phyloP scores from a whole-genome alignment of 2,113 vertebrate species.

The Pipa parva region DNA sequence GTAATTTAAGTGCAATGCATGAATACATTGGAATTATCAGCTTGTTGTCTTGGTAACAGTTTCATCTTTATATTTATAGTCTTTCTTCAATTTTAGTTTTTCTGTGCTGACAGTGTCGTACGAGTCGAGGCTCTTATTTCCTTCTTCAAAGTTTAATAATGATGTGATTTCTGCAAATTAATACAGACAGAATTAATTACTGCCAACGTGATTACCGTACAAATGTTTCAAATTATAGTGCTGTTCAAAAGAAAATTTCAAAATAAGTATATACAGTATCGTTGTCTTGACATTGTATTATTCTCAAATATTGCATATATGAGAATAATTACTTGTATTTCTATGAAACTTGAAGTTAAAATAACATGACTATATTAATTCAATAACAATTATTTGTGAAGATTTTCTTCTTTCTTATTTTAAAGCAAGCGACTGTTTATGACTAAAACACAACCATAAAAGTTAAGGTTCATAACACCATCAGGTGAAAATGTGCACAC shows the following conservation, averaged over 20 bases:
- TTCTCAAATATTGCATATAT: background rate
- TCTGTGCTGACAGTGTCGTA: slow-evolving; percentile 23
- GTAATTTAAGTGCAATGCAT: slow-evolving; percentile 4
- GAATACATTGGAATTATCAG: slow-evolving; percentile 34
- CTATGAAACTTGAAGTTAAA: background rate
- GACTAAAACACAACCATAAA: too few relatives aligned
- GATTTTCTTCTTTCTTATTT: background rate
- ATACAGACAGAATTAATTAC: slow-evolving; percentile 46
- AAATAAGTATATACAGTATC: background rate
- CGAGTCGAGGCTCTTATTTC: slow-evolving; percentile 44
- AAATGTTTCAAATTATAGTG: slow-evolving; percentile 50
- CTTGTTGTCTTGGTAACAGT: slow-evolving; percentile 27
- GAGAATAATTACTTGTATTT: background rate
- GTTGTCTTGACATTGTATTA: background rate
- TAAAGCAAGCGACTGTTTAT: background rate
- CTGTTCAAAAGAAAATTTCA: background rate
- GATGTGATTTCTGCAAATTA: slow-evolving; percentile 47
- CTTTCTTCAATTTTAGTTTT: too few relatives aligned
- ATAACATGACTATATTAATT: too few relatives aligned
- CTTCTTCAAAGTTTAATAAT: slow-evolving; percentile 51
- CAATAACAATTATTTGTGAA: background rate
- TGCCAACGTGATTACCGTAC: slow-evolving; percentile 29
- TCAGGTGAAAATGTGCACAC: too few relatives aligned
- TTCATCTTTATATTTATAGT: slow-evolving; percentile 27
- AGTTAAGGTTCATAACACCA: too few relatives aligned